phyloP scores from a whole-genome alignment of 2,797 vertebrate species.

The Presbytis comata region DNA sequence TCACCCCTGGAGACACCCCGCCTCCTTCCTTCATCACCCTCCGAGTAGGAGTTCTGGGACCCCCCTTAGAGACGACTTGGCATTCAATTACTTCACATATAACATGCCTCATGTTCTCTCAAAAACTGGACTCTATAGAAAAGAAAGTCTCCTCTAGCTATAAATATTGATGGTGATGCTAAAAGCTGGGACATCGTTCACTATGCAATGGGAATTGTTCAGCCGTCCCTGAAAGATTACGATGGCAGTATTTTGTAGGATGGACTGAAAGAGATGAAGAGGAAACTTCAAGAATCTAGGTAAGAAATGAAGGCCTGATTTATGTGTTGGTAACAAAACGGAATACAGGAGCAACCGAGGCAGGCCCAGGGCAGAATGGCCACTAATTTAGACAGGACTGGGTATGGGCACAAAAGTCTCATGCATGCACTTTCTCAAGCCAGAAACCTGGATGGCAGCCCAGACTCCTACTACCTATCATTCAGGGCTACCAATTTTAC shows the following conservation, averaged over 20 bases:
- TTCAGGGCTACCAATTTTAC: background rate
- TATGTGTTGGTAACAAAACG: background rate
- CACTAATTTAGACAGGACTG: background rate
- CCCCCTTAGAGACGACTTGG: background rate
- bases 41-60: background rate
- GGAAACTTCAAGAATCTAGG: background rate
- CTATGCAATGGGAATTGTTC: background rate
- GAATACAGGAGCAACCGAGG: background rate
- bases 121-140: background rate
- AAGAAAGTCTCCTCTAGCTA: background rate
- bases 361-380: background rate
- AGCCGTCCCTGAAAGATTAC: background rate
- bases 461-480: background rate
- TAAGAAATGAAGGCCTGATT: background rate
- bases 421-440: background rate
- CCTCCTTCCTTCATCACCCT: background rate
- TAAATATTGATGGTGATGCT: background rate
- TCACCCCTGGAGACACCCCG: background rate
- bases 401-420: background rate
- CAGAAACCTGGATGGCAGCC: background rate
- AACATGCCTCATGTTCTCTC: background rate
- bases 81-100: background rate
- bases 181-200: background rate
- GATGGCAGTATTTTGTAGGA: background rate
- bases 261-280: background rate